phyloP scores from a whole-genome alignment of 2,888 invertebrate species.

The Germaria angustata region DNA sequence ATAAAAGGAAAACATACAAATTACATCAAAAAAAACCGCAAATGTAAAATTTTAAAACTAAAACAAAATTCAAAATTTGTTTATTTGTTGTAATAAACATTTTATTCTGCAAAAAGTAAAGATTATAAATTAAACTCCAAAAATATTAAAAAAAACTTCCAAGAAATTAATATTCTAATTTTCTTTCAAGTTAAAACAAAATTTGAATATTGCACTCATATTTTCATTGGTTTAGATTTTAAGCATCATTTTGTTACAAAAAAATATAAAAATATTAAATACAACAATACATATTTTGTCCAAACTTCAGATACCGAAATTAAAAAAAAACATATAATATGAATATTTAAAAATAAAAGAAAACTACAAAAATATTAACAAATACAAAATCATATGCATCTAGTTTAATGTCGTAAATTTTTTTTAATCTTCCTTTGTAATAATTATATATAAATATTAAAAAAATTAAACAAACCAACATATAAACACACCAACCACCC shows the following conservation, averaged over 20 bases:
- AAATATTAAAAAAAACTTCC: slow-evolving; percentile 59
- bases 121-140: slow-evolving; percentile 67
- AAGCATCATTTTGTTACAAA: slow-evolving; percentile 69
- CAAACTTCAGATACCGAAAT: slow-evolving; percentile 70
- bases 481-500: slow-evolving; percentile 60
- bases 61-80: slow-evolving; percentile 74
- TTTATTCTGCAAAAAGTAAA: slow-evolving; percentile 61
- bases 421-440: slow-evolving; percentile 76
- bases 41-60: slow-evolving; percentile 39
- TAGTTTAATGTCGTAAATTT: slow-evolving; percentile 78
- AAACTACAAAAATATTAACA: slow-evolving; percentile 68
- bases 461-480: slow-evolving; percentile 55
- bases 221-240: slow-evolving; percentile 78
- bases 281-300: slow-evolving; percentile 69
- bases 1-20: slow-evolving; percentile 34
- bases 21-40: slow-evolving; percentile 60
- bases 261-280: slow-evolving; percentile 55
- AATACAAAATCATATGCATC: slow-evolving; percentile 73
- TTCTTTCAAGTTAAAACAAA: slow-evolving; percentile 44
- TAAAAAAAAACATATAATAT: slow-evolving; percentile 69
- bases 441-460: slow-evolving; percentile 73
- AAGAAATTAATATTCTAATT: slow-evolving; percentile 55
- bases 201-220: slow-evolving; percentile 36
- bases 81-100: slow-evolving; percentile 73
- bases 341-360: slow-evolving; percentile 70